Evolutionary conservation across 1,140 invertebrate species (phyloP).

Genomic region (Drosophila bocki): DNA sequence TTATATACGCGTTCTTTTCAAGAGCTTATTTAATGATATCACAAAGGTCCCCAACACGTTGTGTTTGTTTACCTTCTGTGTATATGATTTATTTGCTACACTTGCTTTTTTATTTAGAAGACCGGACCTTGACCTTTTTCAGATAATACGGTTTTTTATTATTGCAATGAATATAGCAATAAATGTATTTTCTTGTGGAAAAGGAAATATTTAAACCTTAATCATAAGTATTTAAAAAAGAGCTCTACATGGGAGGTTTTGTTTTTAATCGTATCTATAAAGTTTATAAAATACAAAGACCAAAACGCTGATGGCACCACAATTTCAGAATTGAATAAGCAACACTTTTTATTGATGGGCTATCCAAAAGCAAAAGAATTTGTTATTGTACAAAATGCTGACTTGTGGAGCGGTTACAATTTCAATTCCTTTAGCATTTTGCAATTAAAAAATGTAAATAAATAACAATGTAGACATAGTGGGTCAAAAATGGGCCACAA

Average conservation of each 20-base stretch:
- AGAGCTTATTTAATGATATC: conserved; percentile 15
- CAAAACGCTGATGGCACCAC: not conserved
- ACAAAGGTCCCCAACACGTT: conserved; percentile 34
- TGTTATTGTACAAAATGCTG: not conserved
- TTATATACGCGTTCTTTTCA: conserved; percentile 22
- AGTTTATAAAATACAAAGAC: not conserved
- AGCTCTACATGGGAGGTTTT: not conserved
- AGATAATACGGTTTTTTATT: conserved; percentile 15
- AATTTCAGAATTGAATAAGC: not conserved
- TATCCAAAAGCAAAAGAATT: not conserved
- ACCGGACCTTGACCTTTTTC: conserved; percentile 63
- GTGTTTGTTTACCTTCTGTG: conserved; percentile 54
- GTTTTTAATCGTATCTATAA: not conserved
- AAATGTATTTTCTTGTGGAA: not conserved
- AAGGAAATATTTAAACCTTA: too few species aligned
- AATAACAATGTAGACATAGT: not conserved
- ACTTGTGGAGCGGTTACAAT: not conserved
- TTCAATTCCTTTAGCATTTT: not conserved
- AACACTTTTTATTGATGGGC: not conserved
- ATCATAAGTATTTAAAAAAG: too few species aligned
- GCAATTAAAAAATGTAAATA: not conserved
- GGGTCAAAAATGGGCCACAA: not conserved
- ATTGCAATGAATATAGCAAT: not conserved
- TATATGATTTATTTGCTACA: conserved; percentile 13
- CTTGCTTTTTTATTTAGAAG: conserved; percentile 5